Evolutionary conservation across 2,888 invertebrate species (phyloP), one percentile per base, ranked within the genome.

Genomic region (Cabera pusaria): DNA sequence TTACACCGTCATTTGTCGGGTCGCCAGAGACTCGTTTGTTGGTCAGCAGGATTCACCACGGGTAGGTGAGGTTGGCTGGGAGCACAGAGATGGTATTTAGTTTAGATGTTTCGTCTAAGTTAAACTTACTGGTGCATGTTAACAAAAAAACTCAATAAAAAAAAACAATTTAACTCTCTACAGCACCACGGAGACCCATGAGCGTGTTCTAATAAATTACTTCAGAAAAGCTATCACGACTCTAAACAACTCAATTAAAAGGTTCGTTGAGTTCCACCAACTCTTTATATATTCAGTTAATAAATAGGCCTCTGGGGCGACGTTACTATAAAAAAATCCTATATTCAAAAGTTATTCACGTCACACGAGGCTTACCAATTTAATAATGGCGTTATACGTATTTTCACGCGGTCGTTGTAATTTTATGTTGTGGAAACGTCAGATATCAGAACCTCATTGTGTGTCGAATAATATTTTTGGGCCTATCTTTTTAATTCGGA

Each of bases 201-300:
- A n/a, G n/a, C n/a, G n/a, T 22, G 7, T 1, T 20, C 1, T 8
- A 7, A 20, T n/a, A 11, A 23, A 24, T 24, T 3, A 24, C 6
- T 7, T 7, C 14, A 24, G 8, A 16, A 25, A 9, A 16, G 25
- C 16, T 1, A 25, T 16, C 6, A 25, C 1, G n/a, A 35, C 17
- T 41, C 17, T 27, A 34, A 31, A 27, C 32, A 24, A 39, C 22
- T 28, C 39, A 50, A 52, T 52, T 48, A 49, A 40, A 50, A 35
- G 49, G 43, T 42, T 50, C 45, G 43, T 17, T 50, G 49, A 40
- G 26, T 42, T 19, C 39, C 34, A 12, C 26, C 43, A 41, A 36
- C 37, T 52, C 41, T 49, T 33, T 47, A 12, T 32, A 35, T 43
- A 31, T 49, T 31, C 36, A 22, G 33, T 35, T 29, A 34, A 43